phyloP scores from a whole-genome alignment of 2,888 invertebrate species.

The Rhodophaea formosa region DNA sequence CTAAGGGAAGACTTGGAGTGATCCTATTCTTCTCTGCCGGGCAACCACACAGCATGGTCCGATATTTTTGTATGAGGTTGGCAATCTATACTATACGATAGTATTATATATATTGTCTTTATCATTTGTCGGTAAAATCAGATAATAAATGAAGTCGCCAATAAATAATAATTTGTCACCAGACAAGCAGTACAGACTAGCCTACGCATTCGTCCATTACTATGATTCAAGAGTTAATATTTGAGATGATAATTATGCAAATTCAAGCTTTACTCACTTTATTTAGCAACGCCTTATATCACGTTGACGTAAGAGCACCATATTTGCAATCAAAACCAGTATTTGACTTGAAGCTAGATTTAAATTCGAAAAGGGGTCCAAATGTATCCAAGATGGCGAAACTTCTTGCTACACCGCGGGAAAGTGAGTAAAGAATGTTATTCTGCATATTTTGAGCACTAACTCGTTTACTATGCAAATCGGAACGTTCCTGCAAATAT shows the following conservation, averaged over 20 bases:
- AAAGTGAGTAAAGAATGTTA: background rate
- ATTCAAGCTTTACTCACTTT: background rate
- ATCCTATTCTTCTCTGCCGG: no score
- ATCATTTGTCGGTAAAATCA: no score
- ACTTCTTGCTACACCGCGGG: background rate
- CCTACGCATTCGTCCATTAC: background rate
- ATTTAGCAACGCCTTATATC: background rate
- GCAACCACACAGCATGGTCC: no score
- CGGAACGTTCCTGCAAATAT: background rate
- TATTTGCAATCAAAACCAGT: background rate
- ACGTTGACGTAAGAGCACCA: background rate
- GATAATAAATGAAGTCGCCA: no score
- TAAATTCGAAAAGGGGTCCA: background rate
- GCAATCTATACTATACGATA: no score
- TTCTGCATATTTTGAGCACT: background rate
- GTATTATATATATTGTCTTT: no score
- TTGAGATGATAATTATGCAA: background rate
- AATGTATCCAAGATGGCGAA: background rate
- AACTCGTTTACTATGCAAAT: background rate
- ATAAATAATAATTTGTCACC: background rate
- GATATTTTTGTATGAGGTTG: no score
- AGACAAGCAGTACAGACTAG: background rate
- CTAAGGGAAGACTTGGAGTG: no score
- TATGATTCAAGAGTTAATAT: background rate
- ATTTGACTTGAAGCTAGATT: background rate